Percentiles rank a stretch among this genome's conserved stretches.
These are phyloP conservation scores for Lasaia peninsularis DNA, from an alignment of 1,140 invertebrate genomes.

Conservation along the genomic window DNA sequence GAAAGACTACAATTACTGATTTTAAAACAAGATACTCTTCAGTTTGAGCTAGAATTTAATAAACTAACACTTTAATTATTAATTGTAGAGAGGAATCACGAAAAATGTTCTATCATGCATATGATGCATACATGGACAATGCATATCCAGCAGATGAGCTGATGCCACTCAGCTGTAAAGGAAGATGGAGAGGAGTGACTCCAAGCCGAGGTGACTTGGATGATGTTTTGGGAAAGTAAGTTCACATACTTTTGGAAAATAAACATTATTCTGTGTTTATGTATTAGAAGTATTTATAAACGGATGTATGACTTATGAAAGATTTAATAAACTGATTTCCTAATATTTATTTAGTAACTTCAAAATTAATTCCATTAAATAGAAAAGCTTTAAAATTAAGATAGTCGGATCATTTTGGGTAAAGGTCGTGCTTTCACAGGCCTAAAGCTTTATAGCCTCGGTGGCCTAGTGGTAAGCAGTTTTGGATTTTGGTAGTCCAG, in stretches of 20 bases:
- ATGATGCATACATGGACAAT: constrained; percentile 96
- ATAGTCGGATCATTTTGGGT: no score
- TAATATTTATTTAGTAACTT: no score
- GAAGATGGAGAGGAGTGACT: constrained; percentile 91
- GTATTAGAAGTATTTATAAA: no score
- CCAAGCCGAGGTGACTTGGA: constrained; percentile 96
- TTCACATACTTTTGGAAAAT: constrained; percentile 23
- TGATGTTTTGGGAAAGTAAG: constrained; percentile 97
- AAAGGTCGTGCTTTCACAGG: no score
- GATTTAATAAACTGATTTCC: no score
- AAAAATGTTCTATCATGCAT: constrained; percentile 99
- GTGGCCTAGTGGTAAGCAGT: no score
- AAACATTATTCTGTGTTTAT: not conserved
- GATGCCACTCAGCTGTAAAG: constrained; percentile 97
- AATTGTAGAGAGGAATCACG: constrained; percentile 87
- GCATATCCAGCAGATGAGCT: constrained; percentile 99
- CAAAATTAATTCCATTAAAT: no score
- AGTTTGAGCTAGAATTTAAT: not conserved
- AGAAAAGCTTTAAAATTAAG: no score
- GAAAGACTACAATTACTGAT: no score
- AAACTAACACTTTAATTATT: not conserved
- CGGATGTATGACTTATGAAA: no score
- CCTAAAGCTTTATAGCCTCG: no score
- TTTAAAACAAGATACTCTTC: not conserved
- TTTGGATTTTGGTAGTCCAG: no score